phyloP scores from a whole-genome alignment of 2,113 vertebrate genomes.

The Tylochromis polylepis region DNA sequence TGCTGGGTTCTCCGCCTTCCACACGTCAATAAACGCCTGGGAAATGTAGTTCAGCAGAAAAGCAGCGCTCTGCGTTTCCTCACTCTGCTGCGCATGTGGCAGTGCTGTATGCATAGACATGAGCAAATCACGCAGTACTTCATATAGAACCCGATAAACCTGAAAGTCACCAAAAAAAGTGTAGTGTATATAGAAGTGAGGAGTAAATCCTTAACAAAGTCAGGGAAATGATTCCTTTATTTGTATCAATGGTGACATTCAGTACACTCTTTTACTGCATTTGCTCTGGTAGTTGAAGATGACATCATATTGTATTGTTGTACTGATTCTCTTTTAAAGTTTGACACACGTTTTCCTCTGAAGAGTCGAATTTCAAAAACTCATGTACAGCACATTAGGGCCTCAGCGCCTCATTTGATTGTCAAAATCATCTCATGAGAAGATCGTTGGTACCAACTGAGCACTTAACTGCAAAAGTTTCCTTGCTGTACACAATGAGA shows the following conservation, averaged over 20 bases:
- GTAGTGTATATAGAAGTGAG: background rate
- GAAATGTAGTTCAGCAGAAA: constrained; percentile 48
- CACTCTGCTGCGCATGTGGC: background rate
- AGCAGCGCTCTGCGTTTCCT: background rate
- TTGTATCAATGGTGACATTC: background rate
- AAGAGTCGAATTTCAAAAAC: background rate
- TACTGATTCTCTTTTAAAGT: background rate
- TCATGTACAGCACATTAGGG: background rate
- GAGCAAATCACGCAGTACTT: background rate
- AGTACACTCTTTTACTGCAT: background rate
- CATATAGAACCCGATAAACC: background rate
- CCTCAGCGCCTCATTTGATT: background rate
- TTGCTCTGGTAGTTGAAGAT: background rate
- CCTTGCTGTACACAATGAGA: background rate
- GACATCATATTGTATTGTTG: background rate
- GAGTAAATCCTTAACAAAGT: background rate
- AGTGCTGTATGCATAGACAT: background rate
- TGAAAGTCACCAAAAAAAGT: background rate
- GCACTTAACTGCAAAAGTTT: background rate
- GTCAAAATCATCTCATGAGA: background rate
- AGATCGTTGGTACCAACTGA: constrained; percentile 1
- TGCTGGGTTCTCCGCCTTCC: background rate
- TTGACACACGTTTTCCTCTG: background rate
- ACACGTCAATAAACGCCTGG: constrained; percentile 3
- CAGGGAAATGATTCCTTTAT: background rate